Base-by-base conservation (phyloP, 2,888 invertebrate species). In the Cantharis rufa region DNA sequence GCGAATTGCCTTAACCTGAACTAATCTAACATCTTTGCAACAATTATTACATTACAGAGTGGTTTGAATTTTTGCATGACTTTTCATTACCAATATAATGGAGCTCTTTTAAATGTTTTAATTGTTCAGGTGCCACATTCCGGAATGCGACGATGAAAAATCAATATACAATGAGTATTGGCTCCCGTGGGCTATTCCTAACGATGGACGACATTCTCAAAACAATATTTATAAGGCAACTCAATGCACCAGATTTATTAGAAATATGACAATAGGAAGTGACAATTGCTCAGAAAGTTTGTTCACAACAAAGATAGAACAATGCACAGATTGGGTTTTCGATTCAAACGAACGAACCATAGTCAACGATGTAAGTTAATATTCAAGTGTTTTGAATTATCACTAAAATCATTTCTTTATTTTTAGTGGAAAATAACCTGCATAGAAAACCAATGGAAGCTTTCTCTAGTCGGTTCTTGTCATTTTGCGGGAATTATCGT, bases 401-500 rank as follows among this genome's bases (percentile, higher is more conserved):
- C n/a, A 15, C 5, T 28, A 15, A 72, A 62, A n/a, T 27, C 15
- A 27, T 10, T 28, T 15, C 24, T 79, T 66, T 77, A 61, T 13
- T 87, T 89, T 76, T 82, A 92, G 90, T 92, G 91, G 90, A 86
- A 89, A 21, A 87, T 93, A 68, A 91, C 91, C 2, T 93, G 93
- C 82, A 84, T 88, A 28, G 91, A 91, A 80, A 91, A 92, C 80
- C 89, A 90, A 75, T 92, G 92, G 91, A 91, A 90, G 84, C 84
- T 92, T 72, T 91, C 92, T 0, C 85, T 92, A 64, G 90, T 92
- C 13, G 92, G 92, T 13, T 91, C 91, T 0, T 87, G 90, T 71
- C 92, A 92, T 86, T 92, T 92, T 86, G 90, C 91, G 11, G 93
- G 92, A 1, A 90, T 92, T 66, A 90, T 93, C 48, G 86, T 91